A percentile compares a stretch with the other conserved stretches of the same genome.
Conservation (phyloP, 2,113 vertebrate species). For the Turnix velox region DNA sequence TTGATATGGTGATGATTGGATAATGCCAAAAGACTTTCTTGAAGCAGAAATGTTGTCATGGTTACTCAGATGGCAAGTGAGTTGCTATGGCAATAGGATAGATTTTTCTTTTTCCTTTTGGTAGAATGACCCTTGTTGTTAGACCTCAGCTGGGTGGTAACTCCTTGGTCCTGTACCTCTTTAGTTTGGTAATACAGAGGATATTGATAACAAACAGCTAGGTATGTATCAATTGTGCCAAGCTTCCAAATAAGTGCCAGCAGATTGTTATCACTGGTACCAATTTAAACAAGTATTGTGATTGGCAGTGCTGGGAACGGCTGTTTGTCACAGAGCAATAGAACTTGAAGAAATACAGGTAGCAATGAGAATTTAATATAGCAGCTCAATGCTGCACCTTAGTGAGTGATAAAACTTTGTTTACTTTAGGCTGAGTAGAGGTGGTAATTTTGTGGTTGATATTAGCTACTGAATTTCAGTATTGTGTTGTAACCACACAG, state of each 20-base stretch:
- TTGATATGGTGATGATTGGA: neutral
- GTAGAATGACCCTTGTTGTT: neutral
- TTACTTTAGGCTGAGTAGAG: neutral
- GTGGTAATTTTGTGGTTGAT: neutral
- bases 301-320: neutral
- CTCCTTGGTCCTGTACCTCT: neutral
- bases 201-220: neutral
- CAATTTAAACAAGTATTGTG: neutral
- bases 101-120: neutral
- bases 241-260: neutral
- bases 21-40: neutral
- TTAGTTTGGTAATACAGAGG: neutral
- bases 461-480: neutral
- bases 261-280: neutral
- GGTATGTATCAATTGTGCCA: neutral
- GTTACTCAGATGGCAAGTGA: neutral
- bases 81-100: constrained; percentile 28
- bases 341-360: neutral
- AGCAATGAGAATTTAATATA: neutral
- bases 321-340: neutral
- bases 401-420: neutral
- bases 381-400: neutral
- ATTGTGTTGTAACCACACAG: neutral
- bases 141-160: neutral
- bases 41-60: constrained; percentile 26